Percentiles rank a stretch among this genome's conserved stretches.
phyloP scores from a whole-genome alignment of 2,113 vertebrate genomes.

The Pterocles orientalis region DNA sequence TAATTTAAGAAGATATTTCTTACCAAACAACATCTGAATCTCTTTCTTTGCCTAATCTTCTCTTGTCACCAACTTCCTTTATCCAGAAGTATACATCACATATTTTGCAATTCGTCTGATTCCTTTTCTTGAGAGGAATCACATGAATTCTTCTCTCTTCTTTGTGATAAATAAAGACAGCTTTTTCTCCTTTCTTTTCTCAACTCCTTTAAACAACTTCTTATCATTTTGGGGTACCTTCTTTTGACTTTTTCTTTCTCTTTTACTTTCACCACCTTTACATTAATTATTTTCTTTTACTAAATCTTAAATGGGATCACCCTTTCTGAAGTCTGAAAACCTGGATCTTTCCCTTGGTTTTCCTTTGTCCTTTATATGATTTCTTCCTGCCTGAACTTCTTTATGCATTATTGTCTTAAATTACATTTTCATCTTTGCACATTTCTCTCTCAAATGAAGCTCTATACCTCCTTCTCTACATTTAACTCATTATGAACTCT shows the following conservation, averaged over 20 bases:
- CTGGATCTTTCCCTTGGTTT: neutral
- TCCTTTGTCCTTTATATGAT: neutral
- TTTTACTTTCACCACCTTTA: neutral
- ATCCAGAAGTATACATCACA: neutral
- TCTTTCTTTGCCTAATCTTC: neutral
- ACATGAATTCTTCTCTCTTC: neutral
- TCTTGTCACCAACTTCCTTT: neutral
- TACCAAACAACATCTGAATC: neutral
- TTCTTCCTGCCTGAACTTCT: neutral
- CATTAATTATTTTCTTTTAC: neutral
- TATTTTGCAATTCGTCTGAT: neutral
- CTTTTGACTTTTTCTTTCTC: neutral
- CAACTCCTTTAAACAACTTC: neutral
- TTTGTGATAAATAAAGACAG: neutral
- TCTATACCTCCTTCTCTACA: neutral
- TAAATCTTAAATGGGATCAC: neutral
- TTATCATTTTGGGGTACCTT: fast-evolving
- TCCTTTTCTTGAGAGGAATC: neutral
- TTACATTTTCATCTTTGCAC: neutral
- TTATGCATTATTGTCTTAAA: neutral
- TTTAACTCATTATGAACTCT: neutral
- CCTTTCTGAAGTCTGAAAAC: neutral
- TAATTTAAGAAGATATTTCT: neutral
- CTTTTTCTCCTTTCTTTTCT: neutral
- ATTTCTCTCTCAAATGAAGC: neutral